phyloP scores from a whole-genome alignment of 2,888 invertebrate species.

The Melieria crassipennis region DNA sequence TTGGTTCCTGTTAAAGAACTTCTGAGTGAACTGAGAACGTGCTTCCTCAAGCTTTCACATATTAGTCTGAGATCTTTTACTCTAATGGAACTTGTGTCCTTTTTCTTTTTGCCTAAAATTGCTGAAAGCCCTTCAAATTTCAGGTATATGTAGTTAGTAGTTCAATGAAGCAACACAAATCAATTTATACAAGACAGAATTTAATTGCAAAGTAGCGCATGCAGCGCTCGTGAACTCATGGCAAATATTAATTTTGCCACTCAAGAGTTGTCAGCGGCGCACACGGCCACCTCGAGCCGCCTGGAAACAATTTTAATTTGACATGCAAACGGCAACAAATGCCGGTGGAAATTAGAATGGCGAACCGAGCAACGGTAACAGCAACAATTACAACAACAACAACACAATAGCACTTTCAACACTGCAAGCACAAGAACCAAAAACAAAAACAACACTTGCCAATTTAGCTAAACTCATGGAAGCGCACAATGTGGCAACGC shows the following conservation, averaged over 20 bases:
- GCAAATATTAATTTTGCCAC: slow-evolving; percentile 28
- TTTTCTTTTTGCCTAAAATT: too few species aligned
- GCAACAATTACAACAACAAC: background rate
- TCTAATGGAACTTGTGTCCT: too few species aligned
- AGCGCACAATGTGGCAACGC: background rate
- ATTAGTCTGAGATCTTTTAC: too few species aligned
- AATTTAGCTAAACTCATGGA: slow-evolving; percentile 3
- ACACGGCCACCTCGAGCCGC: background rate
- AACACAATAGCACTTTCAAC: background rate
- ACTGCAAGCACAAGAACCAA: background rate
- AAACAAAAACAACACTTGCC: slow-evolving; percentile 20
- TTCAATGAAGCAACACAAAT: too few species aligned
- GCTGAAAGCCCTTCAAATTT: too few species aligned
- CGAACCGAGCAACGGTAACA: background rate
- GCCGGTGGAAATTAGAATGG: background rate
- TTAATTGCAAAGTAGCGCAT: too few species aligned
- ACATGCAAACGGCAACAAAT: slow-evolving; percentile 8
- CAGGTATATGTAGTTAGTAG: too few species aligned
- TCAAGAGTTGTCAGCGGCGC: slow-evolving; percentile 3
- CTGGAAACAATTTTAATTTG: slow-evolving; percentile 12
- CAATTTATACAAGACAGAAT: too few species aligned
- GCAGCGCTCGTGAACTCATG: background rate
- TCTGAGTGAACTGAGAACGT: too few species aligned
- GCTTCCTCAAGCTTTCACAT: too few species aligned
- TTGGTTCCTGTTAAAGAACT: too few species aligned